A percentile compares a stretch with the other conserved stretches of the same genome.
Evolutionary conservation across 2,888 invertebrate species (phyloP).

Genomic region (Nasonovia ribisnigri): DNA sequence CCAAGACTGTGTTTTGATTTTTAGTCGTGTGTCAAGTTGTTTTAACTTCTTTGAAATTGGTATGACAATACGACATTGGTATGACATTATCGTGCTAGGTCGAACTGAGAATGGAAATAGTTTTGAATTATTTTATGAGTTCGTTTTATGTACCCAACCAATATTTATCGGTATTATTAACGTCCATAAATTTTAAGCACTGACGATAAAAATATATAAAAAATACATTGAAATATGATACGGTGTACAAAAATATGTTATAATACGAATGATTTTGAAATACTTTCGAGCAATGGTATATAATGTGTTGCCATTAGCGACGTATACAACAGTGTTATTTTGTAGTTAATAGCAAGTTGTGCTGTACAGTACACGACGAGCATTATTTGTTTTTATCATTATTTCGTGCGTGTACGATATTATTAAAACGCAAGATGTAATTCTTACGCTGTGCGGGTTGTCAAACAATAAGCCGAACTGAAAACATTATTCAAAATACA

Average conservation of each 20-base stretch:
- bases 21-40: background rate
- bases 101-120: background rate
- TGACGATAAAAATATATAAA: background rate
- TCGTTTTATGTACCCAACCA: background rate
- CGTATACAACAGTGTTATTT: slow-evolving; percentile 3
- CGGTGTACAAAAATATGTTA: background rate
- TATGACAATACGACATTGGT: background rate
- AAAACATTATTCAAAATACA: background rate
- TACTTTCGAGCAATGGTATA: background rate
- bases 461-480: background rate
- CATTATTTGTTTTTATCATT: slow-evolving; percentile 10
- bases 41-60: background rate
- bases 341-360: background rate
- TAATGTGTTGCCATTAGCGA: slow-evolving; percentile 31
- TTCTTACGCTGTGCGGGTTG: background rate
- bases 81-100: background rate
- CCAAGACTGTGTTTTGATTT: background rate
- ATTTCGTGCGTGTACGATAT: background rate
- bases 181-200: background rate
- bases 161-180: background rate
- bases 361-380: background rate
- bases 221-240: background rate
- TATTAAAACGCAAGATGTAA: background rate
- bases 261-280: background rate
- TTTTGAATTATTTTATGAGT: background rate